Percentiles rank a stretch among this genome's conserved stretches.
Evolutionary conservation across 2,888 invertebrate genomes (phyloP).

Genomic region (Melieria picta): DNA sequence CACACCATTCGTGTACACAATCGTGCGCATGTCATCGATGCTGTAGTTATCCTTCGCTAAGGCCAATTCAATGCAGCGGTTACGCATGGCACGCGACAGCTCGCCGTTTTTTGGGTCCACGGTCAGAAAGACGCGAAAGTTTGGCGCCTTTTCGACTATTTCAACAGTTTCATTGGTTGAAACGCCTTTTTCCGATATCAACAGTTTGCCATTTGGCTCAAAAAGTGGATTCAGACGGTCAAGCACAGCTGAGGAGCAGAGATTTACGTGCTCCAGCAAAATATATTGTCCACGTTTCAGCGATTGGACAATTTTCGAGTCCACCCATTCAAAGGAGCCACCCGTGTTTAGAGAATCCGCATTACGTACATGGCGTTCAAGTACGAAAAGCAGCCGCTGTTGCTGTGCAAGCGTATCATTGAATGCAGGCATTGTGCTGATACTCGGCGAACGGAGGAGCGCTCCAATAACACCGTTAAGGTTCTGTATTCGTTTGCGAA

Average conservation of each 20-base stretch:
- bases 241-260: slow-evolving; percentile 95
- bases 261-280: slow-evolving; percentile 90
- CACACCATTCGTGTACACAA: slow-evolving; percentile 69
- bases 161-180: slow-evolving; percentile 75
- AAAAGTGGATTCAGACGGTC: slow-evolving; percentile 95
- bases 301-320: slow-evolving; percentile 87
- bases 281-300: slow-evolving; percentile 85
- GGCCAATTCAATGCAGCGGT: slow-evolving; percentile 91
- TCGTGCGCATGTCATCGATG: slow-evolving; percentile 68
- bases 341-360: slow-evolving; percentile 78
- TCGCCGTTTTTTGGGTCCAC: slow-evolving; percentile 96
- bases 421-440: slow-evolving; percentile 17
- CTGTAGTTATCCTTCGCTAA: slow-evolving; percentile 63
- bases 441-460: slow-evolving; percentile 36
- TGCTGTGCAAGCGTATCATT: slow-evolving; percentile 24
- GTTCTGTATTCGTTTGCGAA: slow-evolving; percentile 54
- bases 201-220: slow-evolving; percentile 90
- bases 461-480: slow-evolving; percentile 48
- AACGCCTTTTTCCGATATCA: slow-evolving; percentile 91
- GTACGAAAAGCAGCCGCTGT: slow-evolving; percentile 42
- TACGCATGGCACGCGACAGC: slow-evolving; percentile 98
- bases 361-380: slow-evolving; percentile 57
- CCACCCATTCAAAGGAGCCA: slow-evolving; percentile 95
- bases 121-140: slow-evolving; percentile 93
- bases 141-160: slow-evolving; percentile 82